A percentile compares a stretch with the other conserved stretches of the same genome.
These are phyloP conservation scores for Chlorodrepanis virens DNA, from an alignment of 2,113 vertebrate species.

Conservation along the genomic window DNA sequence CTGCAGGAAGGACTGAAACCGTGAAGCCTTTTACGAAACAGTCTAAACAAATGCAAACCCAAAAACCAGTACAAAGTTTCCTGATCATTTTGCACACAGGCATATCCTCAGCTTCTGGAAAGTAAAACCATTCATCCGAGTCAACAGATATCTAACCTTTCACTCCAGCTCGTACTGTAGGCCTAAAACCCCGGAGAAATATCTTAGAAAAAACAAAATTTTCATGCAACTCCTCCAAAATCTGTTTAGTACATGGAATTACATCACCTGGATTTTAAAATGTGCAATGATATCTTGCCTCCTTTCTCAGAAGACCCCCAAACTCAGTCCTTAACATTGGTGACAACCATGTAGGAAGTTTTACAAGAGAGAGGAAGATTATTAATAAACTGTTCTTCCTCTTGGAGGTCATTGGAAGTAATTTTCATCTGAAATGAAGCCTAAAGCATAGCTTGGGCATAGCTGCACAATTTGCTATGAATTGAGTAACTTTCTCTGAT, in stretches of 20 bases:
- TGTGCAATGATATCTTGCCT: background rate
- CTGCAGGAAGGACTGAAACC: background rate
- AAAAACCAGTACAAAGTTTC: background rate
- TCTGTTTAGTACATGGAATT: background rate
- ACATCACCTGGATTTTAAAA: background rate
- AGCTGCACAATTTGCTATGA: background rate
- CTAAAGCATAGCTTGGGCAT: background rate
- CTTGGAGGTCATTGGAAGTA: background rate
- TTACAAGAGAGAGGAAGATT: background rate
- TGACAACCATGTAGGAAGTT: background rate
- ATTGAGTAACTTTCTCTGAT: background rate
- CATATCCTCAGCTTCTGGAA: background rate
- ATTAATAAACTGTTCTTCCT: background rate
- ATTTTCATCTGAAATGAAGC: background rate
- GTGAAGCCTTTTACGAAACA: background rate
- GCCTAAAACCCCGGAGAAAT: background rate
- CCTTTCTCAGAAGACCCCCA: background rate
- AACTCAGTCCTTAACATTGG: background rate
- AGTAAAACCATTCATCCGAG: background rate
- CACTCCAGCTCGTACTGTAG: background rate
- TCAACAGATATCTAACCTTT: background rate
- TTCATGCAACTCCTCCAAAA: background rate
- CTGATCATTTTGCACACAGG: background rate
- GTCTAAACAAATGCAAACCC: background rate
- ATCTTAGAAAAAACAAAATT: background rate